These are phyloP conservation scores for Podiceps cristatus DNA, from an alignment of 2,113 vertebrate genomes.

Conservation along the genomic window DNA sequence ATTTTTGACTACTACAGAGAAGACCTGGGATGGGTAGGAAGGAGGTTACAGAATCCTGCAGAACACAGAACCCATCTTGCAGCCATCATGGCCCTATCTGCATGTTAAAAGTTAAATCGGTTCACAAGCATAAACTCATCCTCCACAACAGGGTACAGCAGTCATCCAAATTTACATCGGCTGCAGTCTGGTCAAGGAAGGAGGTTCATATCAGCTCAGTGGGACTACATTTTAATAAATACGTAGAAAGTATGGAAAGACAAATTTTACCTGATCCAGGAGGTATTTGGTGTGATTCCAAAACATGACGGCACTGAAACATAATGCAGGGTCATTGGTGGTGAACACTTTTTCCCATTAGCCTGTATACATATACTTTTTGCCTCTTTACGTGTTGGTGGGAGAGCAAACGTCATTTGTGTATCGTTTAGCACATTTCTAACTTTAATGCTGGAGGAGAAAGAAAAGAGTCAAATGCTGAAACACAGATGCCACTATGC, in stretches of 20 bases:
- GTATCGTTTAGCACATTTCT: slow-evolving; percentile 75
- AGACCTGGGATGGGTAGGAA: background rate
- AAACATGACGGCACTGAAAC: slow-evolving; percentile 77
- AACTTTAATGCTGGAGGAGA: slow-evolving; percentile 74
- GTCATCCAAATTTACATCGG: background rate
- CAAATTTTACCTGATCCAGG: slow-evolving; percentile 82
- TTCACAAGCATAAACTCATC: background rate
- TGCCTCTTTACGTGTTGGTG: slow-evolving; percentile 80
- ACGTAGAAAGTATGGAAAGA: background rate
- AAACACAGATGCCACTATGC: background rate
- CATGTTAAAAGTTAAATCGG: background rate
- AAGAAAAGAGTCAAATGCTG: background rate
- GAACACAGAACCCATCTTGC: background rate
- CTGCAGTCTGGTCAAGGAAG: background rate
- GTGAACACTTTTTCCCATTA: slow-evolving; percentile 67
- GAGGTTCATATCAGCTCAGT: background rate
- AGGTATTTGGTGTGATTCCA: slow-evolving; percentile 71
- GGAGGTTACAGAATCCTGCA: background rate
- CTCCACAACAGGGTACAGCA: background rate
- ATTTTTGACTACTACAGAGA: background rate
- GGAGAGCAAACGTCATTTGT: slow-evolving; percentile 82
- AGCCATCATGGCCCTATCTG: background rate
- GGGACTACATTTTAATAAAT: background rate
- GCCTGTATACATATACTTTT: slow-evolving; percentile 80
- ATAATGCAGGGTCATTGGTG: slow-evolving; percentile 73